Evolutionary conservation across 2,888 invertebrate genomes (phyloP), one percentile per base, ranked within the genome.

Genomic region (Dorcus parallelipipedus): DNA sequence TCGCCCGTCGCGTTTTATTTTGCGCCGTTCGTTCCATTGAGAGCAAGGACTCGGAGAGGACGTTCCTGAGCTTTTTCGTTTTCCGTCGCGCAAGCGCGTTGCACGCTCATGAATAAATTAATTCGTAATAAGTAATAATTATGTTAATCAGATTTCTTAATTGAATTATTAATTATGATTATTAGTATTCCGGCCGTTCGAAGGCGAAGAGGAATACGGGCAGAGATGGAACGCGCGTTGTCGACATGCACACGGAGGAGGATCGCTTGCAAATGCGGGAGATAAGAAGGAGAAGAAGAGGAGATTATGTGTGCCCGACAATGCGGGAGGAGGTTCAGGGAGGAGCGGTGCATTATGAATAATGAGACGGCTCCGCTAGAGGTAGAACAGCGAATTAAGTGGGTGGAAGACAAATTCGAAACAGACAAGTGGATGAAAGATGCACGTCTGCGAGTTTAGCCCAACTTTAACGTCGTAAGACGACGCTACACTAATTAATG

Each of bases 361-460:
- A 72, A 72, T 71, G 71, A 72, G 71, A 66, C 66, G 63, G 67
- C 66, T 67, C 66, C 40, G 52, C 49, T 58, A 60, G 64, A 66
- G 68, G 64, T 68, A 68, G 69, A 69, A 66, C 66, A 69, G 65
- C 66, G 61, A 69, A 73, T 72, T 71, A 73, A 73, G 72, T 71
- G 72, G 71, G 71, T 71, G 72, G 70, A 70, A 71, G 71, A 71
- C 71, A 73, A 72, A 73, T 73, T 72, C 67, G 70, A 69, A 61
- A 59, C 66, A 66, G 72, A 72, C 72, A 70, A 70, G 70, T 69
- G 68, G 70, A 73, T 73, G 72, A 73, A 72, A 73, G 72, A 72
- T 71, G 69, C 64, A 67, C 68, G 71, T 72, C 72, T 68, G 65
- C 71, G 68, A 64, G 66, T 70, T 66, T 64, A 66, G 66, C 65